phyloP scores from a whole-genome alignment of 2,888 invertebrate species.

The Volucella zonaria region DNA sequence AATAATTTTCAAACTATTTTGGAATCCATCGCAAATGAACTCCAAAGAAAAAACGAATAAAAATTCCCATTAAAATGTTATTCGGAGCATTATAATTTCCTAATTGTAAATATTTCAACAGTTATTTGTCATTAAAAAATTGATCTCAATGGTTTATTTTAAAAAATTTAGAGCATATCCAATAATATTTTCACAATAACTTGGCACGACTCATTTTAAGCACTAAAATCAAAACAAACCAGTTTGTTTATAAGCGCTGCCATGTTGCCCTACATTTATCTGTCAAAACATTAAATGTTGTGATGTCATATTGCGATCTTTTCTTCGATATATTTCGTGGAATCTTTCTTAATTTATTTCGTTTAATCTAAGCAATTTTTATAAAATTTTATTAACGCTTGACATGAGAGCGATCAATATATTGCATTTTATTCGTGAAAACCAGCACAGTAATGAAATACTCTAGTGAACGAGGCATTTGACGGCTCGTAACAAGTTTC shows the following conservation, averaged over 20 bases:
- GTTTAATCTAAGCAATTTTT: conserved; percentile 23
- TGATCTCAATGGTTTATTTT: too few species aligned
- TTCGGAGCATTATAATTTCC: too few species aligned
- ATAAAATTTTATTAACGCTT: conserved; percentile 13
- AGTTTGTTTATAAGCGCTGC: conserved; percentile 54
- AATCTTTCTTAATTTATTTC: background rate
- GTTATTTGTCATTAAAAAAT: too few species aligned
- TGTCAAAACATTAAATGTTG: conserved; percentile 51
- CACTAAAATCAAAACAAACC: background rate
- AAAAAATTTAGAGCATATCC: too few species aligned
- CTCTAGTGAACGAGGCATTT: conserved; percentile 8
- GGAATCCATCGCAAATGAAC: too few species aligned
- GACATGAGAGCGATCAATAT: conserved; percentile 30
- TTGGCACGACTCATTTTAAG: background rate
- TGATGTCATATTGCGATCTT: conserved; percentile 52
- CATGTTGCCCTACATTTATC: conserved; percentile 21
- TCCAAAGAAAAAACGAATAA: too few species aligned
- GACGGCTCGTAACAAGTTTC: conserved; percentile 22
- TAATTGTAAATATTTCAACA: too few species aligned
- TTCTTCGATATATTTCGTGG: background rate
- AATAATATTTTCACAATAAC: too few species aligned
- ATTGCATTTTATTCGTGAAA: background rate
- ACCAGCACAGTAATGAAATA: background rate
- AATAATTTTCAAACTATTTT: too few species aligned
- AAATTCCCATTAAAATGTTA: too few species aligned